phyloP scores from a whole-genome alignment of 2,797 vertebrate genomes.

The Eulemur albifrons region DNA sequence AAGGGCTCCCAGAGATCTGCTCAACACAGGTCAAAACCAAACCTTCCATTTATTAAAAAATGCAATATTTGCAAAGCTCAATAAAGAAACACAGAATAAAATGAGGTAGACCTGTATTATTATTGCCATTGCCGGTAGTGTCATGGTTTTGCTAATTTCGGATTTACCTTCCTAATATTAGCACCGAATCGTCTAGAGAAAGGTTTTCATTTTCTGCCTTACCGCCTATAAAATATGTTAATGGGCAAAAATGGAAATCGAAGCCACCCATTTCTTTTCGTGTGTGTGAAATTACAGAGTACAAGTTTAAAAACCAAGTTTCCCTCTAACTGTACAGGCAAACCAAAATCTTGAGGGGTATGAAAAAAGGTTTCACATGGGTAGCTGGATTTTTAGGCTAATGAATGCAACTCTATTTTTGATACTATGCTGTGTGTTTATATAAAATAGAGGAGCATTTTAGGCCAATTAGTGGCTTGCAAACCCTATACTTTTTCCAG shows the following conservation, averaged over 20 bases:
- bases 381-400: constrained; percentile 58
- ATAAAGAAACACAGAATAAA: no score
- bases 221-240: constrained; percentile 34
- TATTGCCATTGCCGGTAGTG: background rate
- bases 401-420: constrained; percentile 77
- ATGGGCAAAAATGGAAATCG: constrained; percentile 64
- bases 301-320: constrained; percentile 40
- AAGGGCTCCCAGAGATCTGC: background rate
- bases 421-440: constrained; percentile 71
- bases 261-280: constrained; percentile 18
- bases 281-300: constrained; percentile 63
- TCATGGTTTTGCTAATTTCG: background rate
- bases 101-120: background rate
- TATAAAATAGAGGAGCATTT: constrained; percentile 71
- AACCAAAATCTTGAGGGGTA: constrained; percentile 46
- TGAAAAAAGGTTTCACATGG: constrained; percentile 57
- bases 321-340: constrained; percentile 16
- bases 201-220: background rate
- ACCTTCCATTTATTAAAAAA: background rate
- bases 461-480: constrained; percentile 76
- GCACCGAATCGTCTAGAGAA: background rate
- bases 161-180: background rate
- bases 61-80: background rate
- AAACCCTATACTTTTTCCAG: constrained; percentile 69
- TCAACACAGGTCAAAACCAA: background rate